phyloP scores from a whole-genome alignment of 2,888 invertebrate genomes.

The Epistrophella euchroma region DNA sequence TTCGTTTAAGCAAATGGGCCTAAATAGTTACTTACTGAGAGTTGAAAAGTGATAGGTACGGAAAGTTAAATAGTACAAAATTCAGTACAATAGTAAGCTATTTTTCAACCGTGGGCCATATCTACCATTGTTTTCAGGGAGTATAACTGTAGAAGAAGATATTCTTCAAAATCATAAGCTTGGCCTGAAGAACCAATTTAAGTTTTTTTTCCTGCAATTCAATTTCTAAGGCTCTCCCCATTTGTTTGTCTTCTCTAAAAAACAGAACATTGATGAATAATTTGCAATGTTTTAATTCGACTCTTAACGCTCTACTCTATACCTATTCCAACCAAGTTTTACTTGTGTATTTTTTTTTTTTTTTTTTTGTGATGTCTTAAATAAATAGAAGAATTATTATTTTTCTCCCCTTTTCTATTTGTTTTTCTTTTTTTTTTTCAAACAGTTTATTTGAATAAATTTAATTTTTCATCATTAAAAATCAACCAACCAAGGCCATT shows the following conservation, averaged over 20 bases:
- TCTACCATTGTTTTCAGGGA: too few relatives aligned
- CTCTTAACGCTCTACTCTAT: constrained; percentile 10
- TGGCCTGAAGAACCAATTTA: not conserved
- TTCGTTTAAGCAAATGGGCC: too few relatives aligned
- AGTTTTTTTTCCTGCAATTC: constrained; percentile 1
- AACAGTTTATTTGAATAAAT: constrained; percentile 54
- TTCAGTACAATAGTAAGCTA: too few relatives aligned
- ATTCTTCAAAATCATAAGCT: not conserved
- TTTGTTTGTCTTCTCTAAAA: constrained; percentile 1
- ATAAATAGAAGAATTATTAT: constrained; percentile 13
- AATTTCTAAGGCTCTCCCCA: constrained; percentile 1
- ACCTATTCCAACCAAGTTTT: constrained; percentile 2
- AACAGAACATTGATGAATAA: constrained; percentile 28
- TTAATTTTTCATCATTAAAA: constrained; percentile 53
- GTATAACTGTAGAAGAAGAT: too few relatives aligned
- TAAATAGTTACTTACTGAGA: too few relatives aligned
- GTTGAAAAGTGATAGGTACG: too few relatives aligned
- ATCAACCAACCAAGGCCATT: constrained; percentile 58
- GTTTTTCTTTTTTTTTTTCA: constrained; percentile 35
- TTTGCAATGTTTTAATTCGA: constrained; percentile 32
- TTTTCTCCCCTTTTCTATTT: constrained; percentile 36
- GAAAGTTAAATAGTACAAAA: too few relatives aligned
- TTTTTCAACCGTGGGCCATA: too few relatives aligned
- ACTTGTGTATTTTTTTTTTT: not conserved
- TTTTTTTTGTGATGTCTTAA: constrained; percentile 5